Evolutionary conservation across 2,888 invertebrate species (phyloP), one percentile per base, ranked within the genome.

Genomic region (Desoria tigrina): DNA sequence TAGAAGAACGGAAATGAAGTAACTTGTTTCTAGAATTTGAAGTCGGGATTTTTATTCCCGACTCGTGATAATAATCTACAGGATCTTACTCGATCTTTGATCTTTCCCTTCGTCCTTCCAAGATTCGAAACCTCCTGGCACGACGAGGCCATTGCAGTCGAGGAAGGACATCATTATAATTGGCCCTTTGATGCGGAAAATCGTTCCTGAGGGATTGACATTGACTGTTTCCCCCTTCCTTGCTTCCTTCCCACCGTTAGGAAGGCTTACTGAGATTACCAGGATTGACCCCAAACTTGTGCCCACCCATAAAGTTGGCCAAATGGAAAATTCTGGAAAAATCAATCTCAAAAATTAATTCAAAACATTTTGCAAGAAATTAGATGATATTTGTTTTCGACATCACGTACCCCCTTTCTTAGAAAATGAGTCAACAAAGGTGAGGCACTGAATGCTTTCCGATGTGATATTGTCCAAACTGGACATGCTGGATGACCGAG

Each of bases 221-320:
- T 90, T 88, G 54, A 93, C 91, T 61, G 92, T 91, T 80, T 93
- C 92, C 74, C 90, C 87, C 79, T 88, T 87, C 78, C 94, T 84
- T 75, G 86, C 85, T 80, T 94, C 94, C 39, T 59, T 65, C 61
- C 88, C 84, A 78, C 90, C 88, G 68, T 90, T 87, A 2, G 82
- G 82, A 74, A 85, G 79, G 80, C 86, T 89, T 79, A 98, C 87
- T 81, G 90, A 88, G 82, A 98, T 88, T 72, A 95, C 94, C 78
- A 98, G 86, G 80, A 96, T 92, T 66, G 97, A 95, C 78, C 99
- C 99, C 78, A 93, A 86, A 81, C 94, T 94, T 76, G 97, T 98
- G 78, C 99, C 98, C 78, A 98, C 89, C 98, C 98, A 99, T 74
- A 99, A 84, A 77, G 95, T 95, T 76, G 98, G 95, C 79, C 90